A percentile compares a stretch with the other conserved stretches of the same genome.
Evolutionary conservation across 2,888 invertebrate species (phyloP).

Genomic region (Drosophila monieri): DNA sequence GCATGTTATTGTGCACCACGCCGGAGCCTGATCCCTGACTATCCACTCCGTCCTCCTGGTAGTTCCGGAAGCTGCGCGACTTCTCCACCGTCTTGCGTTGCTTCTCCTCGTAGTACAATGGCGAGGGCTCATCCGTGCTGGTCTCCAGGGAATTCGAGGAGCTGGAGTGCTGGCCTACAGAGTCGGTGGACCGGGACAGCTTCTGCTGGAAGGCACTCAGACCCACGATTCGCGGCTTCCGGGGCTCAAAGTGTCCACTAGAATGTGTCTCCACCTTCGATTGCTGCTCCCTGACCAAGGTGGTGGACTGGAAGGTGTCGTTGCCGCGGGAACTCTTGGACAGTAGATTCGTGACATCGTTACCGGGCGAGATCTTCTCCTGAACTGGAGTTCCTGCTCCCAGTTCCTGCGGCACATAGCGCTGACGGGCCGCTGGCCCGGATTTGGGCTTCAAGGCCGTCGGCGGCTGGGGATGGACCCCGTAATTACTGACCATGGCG

Average conservation of each 20-base stretch:
- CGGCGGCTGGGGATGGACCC: constrained; percentile 56
- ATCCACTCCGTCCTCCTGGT: constrained; percentile 83
- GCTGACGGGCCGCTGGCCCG: constrained; percentile 85
- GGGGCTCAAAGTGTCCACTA: constrained; percentile 74
- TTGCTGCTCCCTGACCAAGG: constrained; percentile 77
- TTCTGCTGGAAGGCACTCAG: constrained; percentile 86
- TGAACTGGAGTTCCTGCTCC: constrained; percentile 4
- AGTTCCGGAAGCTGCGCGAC: constrained; percentile 89
- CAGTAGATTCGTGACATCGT: constrained; percentile 56
- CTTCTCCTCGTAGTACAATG: constrained; percentile 73
- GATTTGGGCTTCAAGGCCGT: constrained; percentile 81
- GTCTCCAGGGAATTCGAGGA: constrained; percentile 71
- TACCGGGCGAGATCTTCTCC: constrained; percentile 31
- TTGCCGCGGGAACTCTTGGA: constrained; percentile 66
- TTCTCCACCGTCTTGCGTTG: constrained; percentile 87
- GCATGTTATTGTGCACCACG: constrained; percentile 78
- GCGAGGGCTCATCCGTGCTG: constrained; percentile 80
- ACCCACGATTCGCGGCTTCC: constrained; percentile 85
- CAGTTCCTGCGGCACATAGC: constrained; percentile 85
- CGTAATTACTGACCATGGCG: constrained; percentile 75
- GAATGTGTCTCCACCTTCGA: constrained; percentile 41
- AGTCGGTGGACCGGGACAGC: constrained; percentile 84
- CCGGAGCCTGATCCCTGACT: background rate
- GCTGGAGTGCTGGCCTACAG: constrained; percentile 71
- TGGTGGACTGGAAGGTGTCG: constrained; percentile 81